Evolutionary conservation across 2,888 invertebrate genomes (phyloP).

Genomic region (Dolichopus griseipennis): DNA sequence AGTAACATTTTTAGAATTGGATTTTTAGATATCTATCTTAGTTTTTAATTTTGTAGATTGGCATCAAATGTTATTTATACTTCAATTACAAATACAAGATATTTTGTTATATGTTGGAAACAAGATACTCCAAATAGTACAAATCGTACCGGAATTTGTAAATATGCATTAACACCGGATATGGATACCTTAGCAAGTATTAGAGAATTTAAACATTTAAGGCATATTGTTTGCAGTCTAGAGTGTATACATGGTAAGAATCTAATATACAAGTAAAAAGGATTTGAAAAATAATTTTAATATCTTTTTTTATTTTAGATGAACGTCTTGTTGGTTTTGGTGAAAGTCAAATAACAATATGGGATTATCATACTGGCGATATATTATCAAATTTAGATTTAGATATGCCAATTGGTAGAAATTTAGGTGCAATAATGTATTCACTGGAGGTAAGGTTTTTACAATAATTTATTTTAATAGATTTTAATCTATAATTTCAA

Average conservation of each 20-base stretch:
- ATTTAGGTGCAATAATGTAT: conserved; percentile 29
- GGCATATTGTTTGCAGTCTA: conserved; percentile 34
- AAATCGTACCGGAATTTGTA: conserved; percentile 36
- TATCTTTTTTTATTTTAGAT: conserved; percentile 24
- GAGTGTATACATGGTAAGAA: conserved; percentile 33
- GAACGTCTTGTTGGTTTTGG: conserved; percentile 41
- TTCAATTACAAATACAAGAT: conserved; percentile 36
- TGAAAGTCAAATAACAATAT: conserved; percentile 35
- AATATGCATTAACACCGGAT: conserved; percentile 39
- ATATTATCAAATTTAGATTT: conserved; percentile 40
- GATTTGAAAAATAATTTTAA: background rate
- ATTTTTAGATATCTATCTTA: background rate
- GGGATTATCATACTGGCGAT: conserved; percentile 42
- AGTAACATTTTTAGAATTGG: conserved; percentile 15
- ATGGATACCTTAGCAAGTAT: conserved; percentile 41
- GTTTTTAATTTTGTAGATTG: conserved; percentile 25
- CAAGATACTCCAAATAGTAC: conserved; percentile 34
- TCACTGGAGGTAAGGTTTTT: conserved; percentile 13
- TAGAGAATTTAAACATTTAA: conserved; percentile 38
- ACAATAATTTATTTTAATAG: too few species aligned
- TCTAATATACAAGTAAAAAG: background rate
- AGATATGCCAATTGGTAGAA: conserved; percentile 32
- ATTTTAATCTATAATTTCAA: too few species aligned
- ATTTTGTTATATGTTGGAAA: conserved; percentile 41
- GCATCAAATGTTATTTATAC: conserved; percentile 34